phyloP scores from a whole-genome alignment of 2,888 invertebrate species.

The Ypsolopha sequella region DNA sequence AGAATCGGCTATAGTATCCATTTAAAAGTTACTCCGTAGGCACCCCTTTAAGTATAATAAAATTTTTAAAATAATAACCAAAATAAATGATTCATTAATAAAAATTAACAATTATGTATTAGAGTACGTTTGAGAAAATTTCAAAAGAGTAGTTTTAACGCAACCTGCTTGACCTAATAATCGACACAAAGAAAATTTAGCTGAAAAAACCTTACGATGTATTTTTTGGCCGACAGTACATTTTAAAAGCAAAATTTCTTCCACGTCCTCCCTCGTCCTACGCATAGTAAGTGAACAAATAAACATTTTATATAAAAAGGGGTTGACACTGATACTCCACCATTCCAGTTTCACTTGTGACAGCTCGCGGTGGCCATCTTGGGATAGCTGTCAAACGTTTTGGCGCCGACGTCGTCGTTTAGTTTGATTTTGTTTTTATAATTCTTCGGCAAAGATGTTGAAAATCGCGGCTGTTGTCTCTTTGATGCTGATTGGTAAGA shows the following conservation, averaged over 20 bases:
- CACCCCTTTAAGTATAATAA: background rate
- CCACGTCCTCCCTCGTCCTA: constrained; percentile 3
- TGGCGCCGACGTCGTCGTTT: background rate
- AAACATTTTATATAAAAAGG: constrained; percentile 10
- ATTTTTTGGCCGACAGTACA: background rate
- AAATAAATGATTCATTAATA: background rate
- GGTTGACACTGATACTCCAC: constrained; percentile 1
- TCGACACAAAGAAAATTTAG: background rate
- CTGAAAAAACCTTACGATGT: background rate
- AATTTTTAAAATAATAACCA: background rate
- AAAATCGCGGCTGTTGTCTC: constrained; percentile 46
- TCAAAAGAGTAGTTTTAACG: background rate
- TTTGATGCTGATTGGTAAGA: constrained; percentile 55
- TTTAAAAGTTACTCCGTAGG: too few relatives aligned
- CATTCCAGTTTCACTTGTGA: background rate
- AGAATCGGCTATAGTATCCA: too few relatives aligned
- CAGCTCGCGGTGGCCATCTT: background rate
- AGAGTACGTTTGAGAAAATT: too few relatives aligned
- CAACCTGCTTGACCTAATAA: background rate
- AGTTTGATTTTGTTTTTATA: background rate
- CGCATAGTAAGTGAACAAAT: constrained; percentile 8
- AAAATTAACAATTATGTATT: background rate
- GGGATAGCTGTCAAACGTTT: constrained; percentile 1
- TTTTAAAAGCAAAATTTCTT: background rate
- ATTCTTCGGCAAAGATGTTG: constrained; percentile 27